phyloP scores from a whole-genome alignment of 2,888 invertebrate species.

The Drosophila mimica region DNA sequence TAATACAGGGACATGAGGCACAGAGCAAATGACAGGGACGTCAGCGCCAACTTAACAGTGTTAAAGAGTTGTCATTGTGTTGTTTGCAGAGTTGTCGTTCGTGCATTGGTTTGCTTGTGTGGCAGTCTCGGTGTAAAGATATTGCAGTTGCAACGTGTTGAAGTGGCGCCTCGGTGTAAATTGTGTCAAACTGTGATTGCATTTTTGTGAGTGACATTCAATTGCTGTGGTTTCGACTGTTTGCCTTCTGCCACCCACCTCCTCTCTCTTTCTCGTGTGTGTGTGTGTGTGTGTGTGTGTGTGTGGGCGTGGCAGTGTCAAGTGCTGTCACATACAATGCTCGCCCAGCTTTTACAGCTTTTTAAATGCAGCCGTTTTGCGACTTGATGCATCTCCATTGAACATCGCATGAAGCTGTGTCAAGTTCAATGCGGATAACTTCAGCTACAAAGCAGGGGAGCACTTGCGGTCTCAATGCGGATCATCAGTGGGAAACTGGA shows the following conservation, averaged over 20 bases:
- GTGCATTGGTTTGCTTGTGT: conserved; percentile 50
- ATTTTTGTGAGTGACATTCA: conserved; percentile 79
- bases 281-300: conserved; percentile 14
- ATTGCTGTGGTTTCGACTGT: conserved; percentile 63
- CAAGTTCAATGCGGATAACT: conserved; percentile 55
- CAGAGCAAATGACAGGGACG: conserved; percentile 43
- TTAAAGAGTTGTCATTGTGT: conserved; percentile 79
- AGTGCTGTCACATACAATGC: conserved; percentile 52
- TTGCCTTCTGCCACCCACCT: conserved; percentile 47
- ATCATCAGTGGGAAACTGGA: neutral
- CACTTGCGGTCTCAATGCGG: conserved; percentile 3
- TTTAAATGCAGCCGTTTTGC: conserved; percentile 54
- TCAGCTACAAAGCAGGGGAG: conserved; percentile 6
- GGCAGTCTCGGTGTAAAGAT: conserved; percentile 60
- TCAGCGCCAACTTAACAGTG: conserved; percentile 66
- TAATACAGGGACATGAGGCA: conserved; percentile 4
- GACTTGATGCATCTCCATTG: conserved; percentile 56
- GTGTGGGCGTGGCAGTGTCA: conserved; percentile 35
- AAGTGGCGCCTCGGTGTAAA: conserved; percentile 78
- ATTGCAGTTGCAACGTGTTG: conserved; percentile 81
- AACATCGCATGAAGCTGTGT: conserved; percentile 31
- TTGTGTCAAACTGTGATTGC: conserved; percentile 81
- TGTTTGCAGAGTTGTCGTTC: conserved; percentile 75
- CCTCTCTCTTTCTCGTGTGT: neutral
- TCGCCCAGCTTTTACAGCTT: conserved; percentile 46